Percentiles rank a stretch among this genome's conserved stretches.
phyloP scores from a whole-genome alignment of 1,140 invertebrate species.

The Rhopalosiphum maidis region DNA sequence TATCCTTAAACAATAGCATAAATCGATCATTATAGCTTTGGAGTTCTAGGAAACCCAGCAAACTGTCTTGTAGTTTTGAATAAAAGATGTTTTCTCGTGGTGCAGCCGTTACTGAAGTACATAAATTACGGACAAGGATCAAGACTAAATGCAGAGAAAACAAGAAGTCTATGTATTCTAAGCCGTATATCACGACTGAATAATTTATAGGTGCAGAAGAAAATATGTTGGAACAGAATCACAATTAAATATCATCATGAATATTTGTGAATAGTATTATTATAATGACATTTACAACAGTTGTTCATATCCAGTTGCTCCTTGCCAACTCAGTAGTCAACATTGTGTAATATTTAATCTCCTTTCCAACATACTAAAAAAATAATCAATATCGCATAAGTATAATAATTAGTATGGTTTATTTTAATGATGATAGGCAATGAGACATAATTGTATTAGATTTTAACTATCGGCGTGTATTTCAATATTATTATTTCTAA shows the following conservation, averaged over 20 bases:
- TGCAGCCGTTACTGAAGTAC: constrained; percentile 17
- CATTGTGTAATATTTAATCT: background rate
- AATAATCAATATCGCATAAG: background rate
- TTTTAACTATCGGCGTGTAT: background rate
- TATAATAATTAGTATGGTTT: background rate
- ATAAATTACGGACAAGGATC: constrained; percentile 12
- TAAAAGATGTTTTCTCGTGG: constrained; percentile 27
- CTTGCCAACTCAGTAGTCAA: background rate
- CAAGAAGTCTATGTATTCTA: constrained; percentile 1
- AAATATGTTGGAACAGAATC: constrained; percentile 13
- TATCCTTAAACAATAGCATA: background rate
- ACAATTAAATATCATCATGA: constrained; percentile 30
- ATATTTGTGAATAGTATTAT: background rate
- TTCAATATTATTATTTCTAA: background rate
- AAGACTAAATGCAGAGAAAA: constrained; percentile 7
- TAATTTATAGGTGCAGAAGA: constrained; percentile 26
- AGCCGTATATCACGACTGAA: constrained; percentile 5
- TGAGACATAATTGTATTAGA: background rate
- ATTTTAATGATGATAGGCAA: background rate
- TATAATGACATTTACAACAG: background rate
- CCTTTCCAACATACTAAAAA: background rate
- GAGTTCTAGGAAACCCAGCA: background rate
- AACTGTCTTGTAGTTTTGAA: constrained; percentile 37
- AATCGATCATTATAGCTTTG: background rate
- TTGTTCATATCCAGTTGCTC: background rate